A percentile compares a stretch with the other conserved stretches of the same genome.
phyloP scores from a whole-genome alignment of 2,888 invertebrate genomes.

The Drosophila vallismaia region DNA sequence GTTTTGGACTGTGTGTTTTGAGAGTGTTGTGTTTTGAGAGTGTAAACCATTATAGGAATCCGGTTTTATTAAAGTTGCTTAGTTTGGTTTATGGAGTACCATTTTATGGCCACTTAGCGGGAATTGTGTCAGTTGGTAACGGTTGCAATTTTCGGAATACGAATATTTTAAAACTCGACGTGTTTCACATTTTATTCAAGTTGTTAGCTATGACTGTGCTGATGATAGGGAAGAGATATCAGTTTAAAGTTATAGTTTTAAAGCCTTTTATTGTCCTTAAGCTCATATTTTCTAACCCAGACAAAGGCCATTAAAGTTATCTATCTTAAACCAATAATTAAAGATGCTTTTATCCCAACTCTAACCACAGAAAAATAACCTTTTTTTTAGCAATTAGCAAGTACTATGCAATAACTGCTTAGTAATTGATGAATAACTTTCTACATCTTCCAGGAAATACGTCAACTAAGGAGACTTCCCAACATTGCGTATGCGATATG shows the following conservation, averaged over 20 bases:
- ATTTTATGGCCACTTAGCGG: conserved; percentile 48
- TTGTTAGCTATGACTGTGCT: neutral
- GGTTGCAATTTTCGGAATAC: neutral
- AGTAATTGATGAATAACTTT: conserved; percentile 12
- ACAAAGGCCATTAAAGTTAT: conserved; percentile 31
- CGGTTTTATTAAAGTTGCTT: conserved; percentile 34
- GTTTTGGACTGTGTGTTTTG: too few species aligned
- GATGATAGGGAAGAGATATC: neutral
- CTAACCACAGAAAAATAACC: conserved; percentile 16
- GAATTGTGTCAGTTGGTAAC: conserved; percentile 51
- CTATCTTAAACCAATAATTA: conserved; percentile 33
- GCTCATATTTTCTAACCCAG: conserved; percentile 5
- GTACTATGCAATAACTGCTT: conserved; percentile 15
- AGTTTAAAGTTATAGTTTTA: neutral
- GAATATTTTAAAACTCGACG: conserved; percentile 1
- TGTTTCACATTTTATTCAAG: neutral
- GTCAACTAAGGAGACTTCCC: conserved; percentile 32
- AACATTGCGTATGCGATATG: conserved; percentile 56
- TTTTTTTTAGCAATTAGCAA: conserved; percentile 46
- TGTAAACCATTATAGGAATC: conserved; percentile 11
- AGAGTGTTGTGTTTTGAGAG: neutral
- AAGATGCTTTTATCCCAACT: conserved; percentile 24
- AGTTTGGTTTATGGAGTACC: conserved; percentile 26
- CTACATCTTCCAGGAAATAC: conserved; percentile 18
- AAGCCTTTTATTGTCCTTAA: neutral